Evolutionary conservation across 2,113 vertebrate species (phyloP), one percentile per base, ranked within the genome.

Genomic region (Eretmochelys imbricata): DNA sequence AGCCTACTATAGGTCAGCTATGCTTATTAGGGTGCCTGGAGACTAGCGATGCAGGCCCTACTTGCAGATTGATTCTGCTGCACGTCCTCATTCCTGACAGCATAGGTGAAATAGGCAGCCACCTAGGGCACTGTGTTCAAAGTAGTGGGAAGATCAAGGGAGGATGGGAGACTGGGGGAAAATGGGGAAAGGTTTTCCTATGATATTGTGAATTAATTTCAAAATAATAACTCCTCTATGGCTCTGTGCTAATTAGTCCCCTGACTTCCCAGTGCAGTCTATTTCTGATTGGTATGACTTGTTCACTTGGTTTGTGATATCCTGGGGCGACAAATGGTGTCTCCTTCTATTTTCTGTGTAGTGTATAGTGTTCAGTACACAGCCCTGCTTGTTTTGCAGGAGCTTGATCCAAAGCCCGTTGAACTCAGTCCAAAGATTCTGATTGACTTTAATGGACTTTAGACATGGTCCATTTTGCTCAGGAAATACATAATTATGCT

Each of bases 141-240:
- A 75, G 91, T 91, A 85, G 89, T 54, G 86, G 48, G 51, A 96
- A 95, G 84, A 91, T 92, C 84, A 95, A 95, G 89, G 85, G 35
- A 86, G 1, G 29, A 57, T 3, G 49, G 55, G 55, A 76, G 93
- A 96, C 84, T 82, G 12, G 93, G 82, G 75, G 48, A 27, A 10
- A 95, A 91, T 75, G 38, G 38, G 19, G 14, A 79, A 92, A 91
- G 91, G 8, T 1, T 91, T 87, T 81, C 54, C 51, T 16, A 31
- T 31, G 48, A 87, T 91, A 48, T 7, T 87, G 5, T 5, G 72
- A 22, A 17, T 1, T 5, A 14, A 85, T 90, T 69, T 42, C 8
- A 51, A 1, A 59, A 91, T 42, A 65, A 31, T 31, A 72, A 24
- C 20, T 1, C 19, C 38, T 42, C 8, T 42, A 22, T 75, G 22